These are phyloP conservation scores for Helleia helle DNA, from an alignment of 2,888 invertebrate species.

Conservation along the genomic window DNA sequence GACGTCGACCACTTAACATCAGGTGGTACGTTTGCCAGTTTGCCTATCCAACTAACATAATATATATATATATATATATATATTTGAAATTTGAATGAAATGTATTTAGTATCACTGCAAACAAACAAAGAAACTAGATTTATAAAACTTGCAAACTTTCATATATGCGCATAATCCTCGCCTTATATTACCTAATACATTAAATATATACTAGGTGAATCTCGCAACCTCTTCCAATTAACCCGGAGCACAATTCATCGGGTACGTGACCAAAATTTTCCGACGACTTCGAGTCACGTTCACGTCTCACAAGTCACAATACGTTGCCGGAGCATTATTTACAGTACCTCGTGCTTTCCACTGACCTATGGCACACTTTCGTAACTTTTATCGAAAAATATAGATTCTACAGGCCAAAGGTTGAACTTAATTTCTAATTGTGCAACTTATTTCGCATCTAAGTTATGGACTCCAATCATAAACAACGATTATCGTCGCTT, in stretches of 20 bases:
- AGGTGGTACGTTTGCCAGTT: too few relatives aligned
- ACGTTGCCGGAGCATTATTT: too few relatives aligned
- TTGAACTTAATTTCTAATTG: background rate
- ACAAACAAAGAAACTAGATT: too few relatives aligned
- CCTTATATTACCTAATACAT: too few relatives aligned
- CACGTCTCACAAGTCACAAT: constrained; percentile 18
- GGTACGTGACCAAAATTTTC: constrained; percentile 23
- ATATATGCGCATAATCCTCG: too few relatives aligned
- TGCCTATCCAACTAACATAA: too few relatives aligned
- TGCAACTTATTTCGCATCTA: background rate
- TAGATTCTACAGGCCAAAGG: background rate
- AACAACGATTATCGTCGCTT: constrained; percentile 4
- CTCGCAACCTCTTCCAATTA: constrained; percentile 20
- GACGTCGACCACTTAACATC: too few relatives aligned
- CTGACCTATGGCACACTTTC: constrained; percentile 58
- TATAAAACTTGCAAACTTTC: too few relatives aligned
- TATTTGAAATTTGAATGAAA: too few relatives aligned
- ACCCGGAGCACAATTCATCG: constrained; percentile 16
- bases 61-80: too few relatives aligned
- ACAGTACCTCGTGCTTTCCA: constrained; percentile 57
- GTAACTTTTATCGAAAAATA: constrained; percentile 28
- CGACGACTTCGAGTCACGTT: constrained; percentile 21
- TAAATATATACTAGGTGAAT: background rate
- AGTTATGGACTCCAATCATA: background rate
- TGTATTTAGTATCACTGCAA: too few relatives aligned